Percentiles rank a stretch among this genome's conserved stretches.
Evolutionary conservation across 2,888 invertebrate genomes (phyloP).

Genomic region (Microplitis deprimator): DNA sequence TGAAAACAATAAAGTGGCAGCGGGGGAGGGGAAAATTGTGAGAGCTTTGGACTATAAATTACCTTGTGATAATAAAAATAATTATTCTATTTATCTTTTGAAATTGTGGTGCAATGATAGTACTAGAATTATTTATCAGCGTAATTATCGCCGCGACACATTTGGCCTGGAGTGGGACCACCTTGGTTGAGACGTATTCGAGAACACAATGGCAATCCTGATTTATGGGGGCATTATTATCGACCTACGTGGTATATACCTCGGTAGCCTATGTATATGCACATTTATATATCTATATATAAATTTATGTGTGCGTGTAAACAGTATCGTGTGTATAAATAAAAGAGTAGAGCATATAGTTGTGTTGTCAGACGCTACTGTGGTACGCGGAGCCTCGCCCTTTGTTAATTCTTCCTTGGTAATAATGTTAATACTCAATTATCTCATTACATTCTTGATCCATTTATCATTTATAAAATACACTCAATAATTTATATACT

Average conservation of each 20-base stretch:
- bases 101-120: no score
- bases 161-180: slow-evolving; percentile 40
- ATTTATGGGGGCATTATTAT: slow-evolving; percentile 67
- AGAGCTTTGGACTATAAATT: no score
- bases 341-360: neutral
- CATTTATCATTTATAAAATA: neutral
- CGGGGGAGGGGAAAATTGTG: no score
- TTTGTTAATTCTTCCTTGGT: slow-evolving; percentile 5
- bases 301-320: slow-evolving; percentile 17
- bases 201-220: slow-evolving; percentile 62
- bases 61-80: no score
- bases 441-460: neutral
- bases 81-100: no score
- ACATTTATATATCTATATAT: slow-evolving; percentile 38
- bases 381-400: slow-evolving; percentile 42
- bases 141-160: slow-evolving; percentile 31
- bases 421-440: neutral
- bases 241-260: slow-evolving; percentile 58
- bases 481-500: neutral
- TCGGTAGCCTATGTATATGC: slow-evolving; percentile 52
- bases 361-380: slow-evolving; percentile 49
- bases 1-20: no score
- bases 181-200: slow-evolving; percentile 49
- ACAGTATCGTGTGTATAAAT: slow-evolving; percentile 18
- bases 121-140: neutral